Evolutionary conservation across 2,888 invertebrate species (phyloP).

Genomic region (Heliconius erato): DNA sequence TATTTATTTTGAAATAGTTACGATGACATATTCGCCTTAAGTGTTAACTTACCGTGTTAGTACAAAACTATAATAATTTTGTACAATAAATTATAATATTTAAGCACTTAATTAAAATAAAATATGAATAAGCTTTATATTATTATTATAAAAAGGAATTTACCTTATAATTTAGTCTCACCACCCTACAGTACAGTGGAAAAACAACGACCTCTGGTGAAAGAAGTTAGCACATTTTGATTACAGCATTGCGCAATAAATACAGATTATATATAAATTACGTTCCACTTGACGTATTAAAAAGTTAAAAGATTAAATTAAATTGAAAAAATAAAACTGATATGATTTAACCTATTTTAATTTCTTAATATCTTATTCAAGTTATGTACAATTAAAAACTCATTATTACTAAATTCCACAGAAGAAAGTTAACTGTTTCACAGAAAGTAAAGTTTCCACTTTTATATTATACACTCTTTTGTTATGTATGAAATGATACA

Average conservation of each 20-base stretch:
- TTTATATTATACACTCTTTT: too few species aligned
- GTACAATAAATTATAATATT: not conserved
- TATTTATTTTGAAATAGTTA: slow-evolving; percentile 49
- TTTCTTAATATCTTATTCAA: not conserved
- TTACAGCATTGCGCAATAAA: slow-evolving; percentile 28
- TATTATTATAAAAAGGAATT: slow-evolving; percentile 7
- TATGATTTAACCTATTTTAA: not conserved
- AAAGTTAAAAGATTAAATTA: not conserved
- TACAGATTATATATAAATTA: slow-evolving; percentile 14
- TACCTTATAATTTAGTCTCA: slow-evolving; percentile 44
- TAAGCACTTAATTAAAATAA: not conserved
- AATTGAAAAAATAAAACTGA: not conserved
- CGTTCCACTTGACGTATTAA: not conserved
- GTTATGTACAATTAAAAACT: not conserved
- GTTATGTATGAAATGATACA: too few species aligned
- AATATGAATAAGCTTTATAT: not conserved
- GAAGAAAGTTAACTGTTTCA: too few species aligned
- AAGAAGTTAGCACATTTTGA: slow-evolving; percentile 36
- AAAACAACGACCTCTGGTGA: slow-evolving; percentile 53
- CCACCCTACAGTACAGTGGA: slow-evolving; percentile 49
- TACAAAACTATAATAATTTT: not conserved
- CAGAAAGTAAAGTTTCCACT: too few species aligned
- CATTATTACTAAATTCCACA: not conserved
- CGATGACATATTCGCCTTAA: slow-evolving; percentile 35
- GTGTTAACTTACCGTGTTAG: slow-evolving; percentile 44